phyloP scores from a whole-genome alignment of 1,140 invertebrate species.

The Drosophila lacteicornis region DNA sequence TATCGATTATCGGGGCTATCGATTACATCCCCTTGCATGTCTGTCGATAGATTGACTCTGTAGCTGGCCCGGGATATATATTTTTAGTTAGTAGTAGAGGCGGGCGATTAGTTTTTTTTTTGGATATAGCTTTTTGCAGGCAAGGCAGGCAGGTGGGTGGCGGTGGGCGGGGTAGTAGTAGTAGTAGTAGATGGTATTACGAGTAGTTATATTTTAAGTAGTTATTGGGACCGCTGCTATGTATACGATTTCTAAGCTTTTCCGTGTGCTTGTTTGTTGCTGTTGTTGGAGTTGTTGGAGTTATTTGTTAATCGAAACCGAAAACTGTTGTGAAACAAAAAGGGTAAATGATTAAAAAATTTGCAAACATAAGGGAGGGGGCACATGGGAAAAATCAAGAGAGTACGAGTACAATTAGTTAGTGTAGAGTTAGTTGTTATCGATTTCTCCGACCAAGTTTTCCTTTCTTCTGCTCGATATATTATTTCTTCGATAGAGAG shows the following conservation, averaged over 20 bases:
- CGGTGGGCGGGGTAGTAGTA: slow-evolving; percentile 22
- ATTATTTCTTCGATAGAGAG: slow-evolving; percentile 17
- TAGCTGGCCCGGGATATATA: slow-evolving; percentile 1
- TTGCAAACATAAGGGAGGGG: background rate
- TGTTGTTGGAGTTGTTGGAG: slow-evolving; percentile 28
- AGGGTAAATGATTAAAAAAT: slow-evolving; percentile 34
- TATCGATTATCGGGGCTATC: background rate
- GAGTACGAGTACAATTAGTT: slow-evolving; percentile 19
- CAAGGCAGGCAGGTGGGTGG: slow-evolving; percentile 58
- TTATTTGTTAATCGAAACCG: slow-evolving; percentile 46
- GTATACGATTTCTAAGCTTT: slow-evolving; percentile 36
- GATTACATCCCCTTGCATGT: slow-evolving; percentile 5
- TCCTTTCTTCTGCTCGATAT: slow-evolving; percentile 28
- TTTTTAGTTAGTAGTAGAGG: slow-evolving; percentile 46
- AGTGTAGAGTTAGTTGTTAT: slow-evolving; percentile 33
- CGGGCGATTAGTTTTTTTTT: slow-evolving; percentile 43
- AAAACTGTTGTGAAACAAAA: slow-evolving; percentile 44
- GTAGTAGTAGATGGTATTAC: slow-evolving; percentile 30
- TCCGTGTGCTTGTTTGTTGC: slow-evolving; percentile 54
- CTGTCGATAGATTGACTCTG: slow-evolving; percentile 12
- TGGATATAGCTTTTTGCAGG: slow-evolving; percentile 38
- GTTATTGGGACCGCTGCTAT: slow-evolving; percentile 26
- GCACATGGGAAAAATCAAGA: slow-evolving; percentile 19
- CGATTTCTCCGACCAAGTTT: slow-evolving; percentile 23
- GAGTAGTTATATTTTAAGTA: slow-evolving; percentile 12